Conservation (phyloP, 2,113 vertebrate species). For the Sorex araneus region DNA sequence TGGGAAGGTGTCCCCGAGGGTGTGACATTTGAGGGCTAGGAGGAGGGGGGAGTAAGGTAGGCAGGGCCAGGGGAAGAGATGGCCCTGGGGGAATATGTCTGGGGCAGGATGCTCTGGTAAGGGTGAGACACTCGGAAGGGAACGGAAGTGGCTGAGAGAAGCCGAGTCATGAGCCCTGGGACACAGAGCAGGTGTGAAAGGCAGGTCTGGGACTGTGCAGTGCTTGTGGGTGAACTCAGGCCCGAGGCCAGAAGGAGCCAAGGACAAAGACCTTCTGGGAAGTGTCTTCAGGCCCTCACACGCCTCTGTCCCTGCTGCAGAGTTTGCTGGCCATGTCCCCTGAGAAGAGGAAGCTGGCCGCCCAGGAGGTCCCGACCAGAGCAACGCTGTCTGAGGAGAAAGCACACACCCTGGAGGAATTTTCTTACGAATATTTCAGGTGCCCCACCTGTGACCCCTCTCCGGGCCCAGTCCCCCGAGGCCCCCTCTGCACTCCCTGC, state of each 20-base stretch:
- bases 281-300: not conserved
- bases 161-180: not conserved
- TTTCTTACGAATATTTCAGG: constrained; percentile 95
- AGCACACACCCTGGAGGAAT: constrained; percentile 94
- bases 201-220: not conserved
- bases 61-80: not conserved
- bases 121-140: not conserved
- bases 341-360: constrained; percentile 92
- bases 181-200: not conserved
- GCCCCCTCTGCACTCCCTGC: too few relatives aligned
- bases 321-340: constrained; percentile 94
- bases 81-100: not conserved
- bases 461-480: too few relatives aligned
- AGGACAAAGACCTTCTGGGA: not conserved
- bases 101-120: too few relatives aligned
- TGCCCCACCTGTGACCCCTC: constrained; percentile 67
- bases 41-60: not conserved
- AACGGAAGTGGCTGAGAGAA: not conserved
- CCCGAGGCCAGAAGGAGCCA: not conserved
- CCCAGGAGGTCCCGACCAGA: constrained; percentile 76
- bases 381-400: constrained; percentile 83
- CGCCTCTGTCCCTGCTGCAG: constrained; percentile 84
- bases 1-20: not conserved
- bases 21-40: not conserved
- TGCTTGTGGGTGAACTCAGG: not conserved